These are phyloP conservation scores for mouse (Mus musculus) DNA, from an alignment of 2,113 vertebrate genomes.

Conservation along the genomic window GRCm39 chrX:131346501-131347000, in stretches of 20 bases:
- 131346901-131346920: conserved; percentile 24
- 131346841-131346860: conserved; percentile 54
- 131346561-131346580: conserved; percentile 46
- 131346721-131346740: conserved; percentile 44
- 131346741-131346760: conserved; percentile 69
- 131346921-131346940: conserved; percentile 43
- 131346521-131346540: conserved; percentile 48
- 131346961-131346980: conserved; percentile 63
- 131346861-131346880: conserved; percentile 44
- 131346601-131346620: conserved; percentile 8
- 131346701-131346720: conserved; percentile 61
- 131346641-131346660: conserved; percentile 57
- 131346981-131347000: conserved; percentile 52
- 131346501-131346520: conserved; percentile 31
- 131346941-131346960: conserved; percentile 60
- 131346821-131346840: conserved; percentile 53
- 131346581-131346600: conserved; percentile 62
- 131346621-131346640: conserved; percentile 64
- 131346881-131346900: conserved; percentile 13
- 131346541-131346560: conserved; percentile 40
- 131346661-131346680: conserved; percentile 66
- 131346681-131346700: conserved; percentile 75
- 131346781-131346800: conserved; percentile 64
- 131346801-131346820: conserved; percentile 48
- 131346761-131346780: conserved; percentile 33